phyloP scores from a whole-genome alignment of 2,113 vertebrate species.

The Poecilia latipinna region DNA sequence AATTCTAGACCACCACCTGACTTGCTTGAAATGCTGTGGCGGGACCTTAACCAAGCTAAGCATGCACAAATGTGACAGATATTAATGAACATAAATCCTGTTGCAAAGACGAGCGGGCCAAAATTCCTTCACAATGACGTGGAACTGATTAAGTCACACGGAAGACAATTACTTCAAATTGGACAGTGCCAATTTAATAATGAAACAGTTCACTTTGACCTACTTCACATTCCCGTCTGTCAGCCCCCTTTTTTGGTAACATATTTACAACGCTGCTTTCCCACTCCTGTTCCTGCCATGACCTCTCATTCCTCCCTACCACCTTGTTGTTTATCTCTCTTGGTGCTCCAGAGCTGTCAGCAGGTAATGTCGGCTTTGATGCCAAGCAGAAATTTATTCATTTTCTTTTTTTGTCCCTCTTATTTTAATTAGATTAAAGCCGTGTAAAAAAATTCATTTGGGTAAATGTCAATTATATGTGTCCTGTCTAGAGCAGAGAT shows the following conservation, averaged over 20 bases:
- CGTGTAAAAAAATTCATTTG: conserved; percentile 3
- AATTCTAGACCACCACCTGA: background rate
- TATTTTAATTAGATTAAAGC: conserved; percentile 15
- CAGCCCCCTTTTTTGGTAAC: conserved; percentile 4
- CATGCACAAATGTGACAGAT: background rate
- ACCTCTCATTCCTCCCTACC: conserved; percentile 16
- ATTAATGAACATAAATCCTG: background rate
- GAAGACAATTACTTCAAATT: background rate
- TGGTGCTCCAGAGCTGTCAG: background rate
- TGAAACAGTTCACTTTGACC: background rate
- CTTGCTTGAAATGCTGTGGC: background rate
- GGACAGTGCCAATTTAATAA: background rate
- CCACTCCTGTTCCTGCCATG: conserved; percentile 11
- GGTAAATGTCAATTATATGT: background rate
- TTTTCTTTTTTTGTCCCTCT: conserved; percentile 9
- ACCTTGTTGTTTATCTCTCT: conserved; percentile 14
- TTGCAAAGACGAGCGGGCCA: background rate
- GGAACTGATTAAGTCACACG: background rate
- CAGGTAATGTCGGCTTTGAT: conserved; percentile 21
- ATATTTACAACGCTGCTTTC: conserved; percentile 1
- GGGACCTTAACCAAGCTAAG: background rate
- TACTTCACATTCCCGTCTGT: background rate
- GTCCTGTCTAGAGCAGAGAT: no score
- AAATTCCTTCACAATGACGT: background rate
- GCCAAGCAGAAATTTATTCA: background rate